Conservation (phyloP, 2,113 vertebrate genomes). For the Danio rerio region DNA sequence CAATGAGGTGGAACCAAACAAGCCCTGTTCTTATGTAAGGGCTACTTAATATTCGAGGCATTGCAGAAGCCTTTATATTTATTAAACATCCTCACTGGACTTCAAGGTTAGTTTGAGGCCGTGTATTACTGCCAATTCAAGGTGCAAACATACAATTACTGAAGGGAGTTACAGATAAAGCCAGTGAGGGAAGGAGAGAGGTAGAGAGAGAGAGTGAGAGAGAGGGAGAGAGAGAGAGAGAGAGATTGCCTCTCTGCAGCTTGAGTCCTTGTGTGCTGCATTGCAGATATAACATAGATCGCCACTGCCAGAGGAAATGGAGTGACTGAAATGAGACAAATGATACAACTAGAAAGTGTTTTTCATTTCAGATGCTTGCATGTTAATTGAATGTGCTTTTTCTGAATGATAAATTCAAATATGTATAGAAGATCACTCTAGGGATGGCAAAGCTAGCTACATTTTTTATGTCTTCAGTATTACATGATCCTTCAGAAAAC, state of each 20-base stretch:
- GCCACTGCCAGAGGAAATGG: background rate
- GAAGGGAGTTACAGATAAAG: background rate
- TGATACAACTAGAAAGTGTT: background rate
- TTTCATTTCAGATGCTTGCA: background rate
- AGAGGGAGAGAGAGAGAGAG: slow-evolving; percentile 10
- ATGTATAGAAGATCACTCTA: too few relatives aligned
- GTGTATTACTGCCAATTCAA: slow-evolving; percentile 45
- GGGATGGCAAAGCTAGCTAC: too few relatives aligned
- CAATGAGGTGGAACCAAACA: slow-evolving; percentile 44
- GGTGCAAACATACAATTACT: slow-evolving; percentile 42
- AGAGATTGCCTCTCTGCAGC: slow-evolving; percentile 44
- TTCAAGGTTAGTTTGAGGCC: slow-evolving; percentile 58
- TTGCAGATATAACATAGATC: slow-evolving; percentile 53
- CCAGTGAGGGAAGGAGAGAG: background rate
- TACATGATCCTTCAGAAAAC: background rate
- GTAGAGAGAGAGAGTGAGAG: background rate
- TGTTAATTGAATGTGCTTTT: background rate
- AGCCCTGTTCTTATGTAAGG: slow-evolving; percentile 49
- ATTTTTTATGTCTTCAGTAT: background rate
- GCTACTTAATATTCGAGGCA: slow-evolving; percentile 67
- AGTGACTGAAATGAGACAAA: background rate
- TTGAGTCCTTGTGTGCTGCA: slow-evolving; percentile 52
- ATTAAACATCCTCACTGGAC: slow-evolving; percentile 55
- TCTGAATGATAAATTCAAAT: too few relatives aligned
- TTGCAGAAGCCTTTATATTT: slow-evolving; percentile 60